A percentile compares a stretch with the other conserved stretches of the same genome.
Conservation (phyloP, 1,140 invertebrate genomes). For the Euschistus heros region DNA sequence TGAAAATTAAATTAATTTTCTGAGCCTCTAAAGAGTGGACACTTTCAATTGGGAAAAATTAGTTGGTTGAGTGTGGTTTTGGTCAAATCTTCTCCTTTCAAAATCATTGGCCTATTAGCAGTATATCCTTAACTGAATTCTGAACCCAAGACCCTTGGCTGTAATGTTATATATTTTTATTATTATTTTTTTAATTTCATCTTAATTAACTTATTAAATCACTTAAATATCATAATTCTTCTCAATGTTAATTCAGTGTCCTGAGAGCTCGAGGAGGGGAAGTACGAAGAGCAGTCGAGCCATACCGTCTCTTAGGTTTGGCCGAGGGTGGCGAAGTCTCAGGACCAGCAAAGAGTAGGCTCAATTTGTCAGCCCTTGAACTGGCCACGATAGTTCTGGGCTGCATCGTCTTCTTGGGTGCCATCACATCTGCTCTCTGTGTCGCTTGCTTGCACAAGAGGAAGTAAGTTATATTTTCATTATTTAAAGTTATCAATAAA, state of each 20-base stretch:
- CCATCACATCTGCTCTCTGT: conserved; percentile 62
- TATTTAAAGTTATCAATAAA: neutral
- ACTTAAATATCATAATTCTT: neutral
- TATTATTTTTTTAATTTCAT: neutral
- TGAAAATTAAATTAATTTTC: too few species aligned
- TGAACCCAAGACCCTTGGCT: too few species aligned
- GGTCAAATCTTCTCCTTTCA: too few species aligned
- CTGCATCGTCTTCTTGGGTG: conserved; percentile 65
- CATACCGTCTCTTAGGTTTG: conserved; percentile 18
- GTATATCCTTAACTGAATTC: too few species aligned
- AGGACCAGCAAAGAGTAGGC: neutral
- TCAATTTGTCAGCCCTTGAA: conserved; percentile 55
- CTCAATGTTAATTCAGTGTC: conserved; percentile 39
- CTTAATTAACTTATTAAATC: neutral
- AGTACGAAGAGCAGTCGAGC: conserved; percentile 46
- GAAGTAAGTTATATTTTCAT: conserved; percentile 23
- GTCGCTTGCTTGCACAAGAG: conserved; percentile 50
- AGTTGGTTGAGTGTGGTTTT: too few species aligned
- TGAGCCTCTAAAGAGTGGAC: too few species aligned
- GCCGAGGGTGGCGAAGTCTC: neutral
- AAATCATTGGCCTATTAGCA: too few species aligned
- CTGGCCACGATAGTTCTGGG: conserved; percentile 65
- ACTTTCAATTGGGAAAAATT: too few species aligned
- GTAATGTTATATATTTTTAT: too few species aligned
- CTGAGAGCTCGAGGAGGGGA: conserved; percentile 43